Conservation (phyloP, 2,113 vertebrate genomes). For the Rhineura floridana region DNA sequence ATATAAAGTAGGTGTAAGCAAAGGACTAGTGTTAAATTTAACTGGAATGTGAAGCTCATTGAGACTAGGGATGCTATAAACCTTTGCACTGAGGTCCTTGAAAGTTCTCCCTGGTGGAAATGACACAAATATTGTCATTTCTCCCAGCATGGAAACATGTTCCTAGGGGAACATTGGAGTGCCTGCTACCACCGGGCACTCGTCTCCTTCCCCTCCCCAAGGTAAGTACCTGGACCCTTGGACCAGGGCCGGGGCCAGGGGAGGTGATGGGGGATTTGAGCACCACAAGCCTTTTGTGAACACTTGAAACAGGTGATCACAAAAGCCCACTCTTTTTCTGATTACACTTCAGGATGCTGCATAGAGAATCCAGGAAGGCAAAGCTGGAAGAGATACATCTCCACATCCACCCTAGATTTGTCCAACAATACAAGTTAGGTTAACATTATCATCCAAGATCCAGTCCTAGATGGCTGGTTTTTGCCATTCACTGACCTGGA, state of each 20-base stretch:
- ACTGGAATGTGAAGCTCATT: neutral
- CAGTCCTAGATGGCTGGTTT: too few species aligned
- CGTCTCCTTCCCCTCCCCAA: neutral
- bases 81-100: neutral
- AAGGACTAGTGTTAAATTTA: neutral
- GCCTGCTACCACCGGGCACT: too few species aligned
- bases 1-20: neutral
- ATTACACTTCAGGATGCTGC: too few species aligned
- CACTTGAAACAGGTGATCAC: neutral
- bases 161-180: too few species aligned
- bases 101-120: neutral
- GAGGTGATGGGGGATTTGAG: neutral
- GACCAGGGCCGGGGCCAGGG: too few species aligned
- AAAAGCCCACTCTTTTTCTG: neutral
- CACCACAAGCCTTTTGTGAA: neutral
- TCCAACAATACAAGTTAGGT: too few species aligned
- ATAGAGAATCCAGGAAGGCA: too few species aligned
- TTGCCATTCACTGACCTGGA: too few species aligned
- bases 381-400: too few species aligned
- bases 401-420: too few species aligned
- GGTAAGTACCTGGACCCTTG: neutral
- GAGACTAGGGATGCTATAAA: neutral
- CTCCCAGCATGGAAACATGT: too few species aligned
- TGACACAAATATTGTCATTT: neutral
- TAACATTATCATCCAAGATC: too few species aligned